A percentile compares a stretch with the other conserved stretches of the same genome.
phyloP scores from a whole-genome alignment of 2,888 invertebrate species.

The Lamellibrachia satsuma region DNA sequence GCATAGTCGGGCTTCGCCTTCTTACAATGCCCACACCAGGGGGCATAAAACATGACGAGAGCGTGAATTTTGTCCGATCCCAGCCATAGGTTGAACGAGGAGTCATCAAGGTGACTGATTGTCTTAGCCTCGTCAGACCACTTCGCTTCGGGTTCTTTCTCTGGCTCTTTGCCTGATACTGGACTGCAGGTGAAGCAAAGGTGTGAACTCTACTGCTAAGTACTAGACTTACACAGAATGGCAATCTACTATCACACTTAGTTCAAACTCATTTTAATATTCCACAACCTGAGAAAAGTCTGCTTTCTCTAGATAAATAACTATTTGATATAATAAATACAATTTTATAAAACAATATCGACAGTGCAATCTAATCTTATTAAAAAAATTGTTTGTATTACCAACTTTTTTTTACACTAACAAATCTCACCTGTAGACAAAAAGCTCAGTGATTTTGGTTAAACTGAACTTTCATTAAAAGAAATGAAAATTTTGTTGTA shows the following conservation, averaged over 20 bases:
- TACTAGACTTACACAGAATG: not conserved
- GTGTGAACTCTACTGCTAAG: not conserved
- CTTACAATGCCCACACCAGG: constrained; percentile 92
- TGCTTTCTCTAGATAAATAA: not conserved
- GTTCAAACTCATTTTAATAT: not conserved
- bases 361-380: no score
- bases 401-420: no score
- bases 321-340: not conserved
- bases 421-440: no score
- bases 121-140: not conserved
- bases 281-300: not conserved
- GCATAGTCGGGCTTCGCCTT: constrained; percentile 87
- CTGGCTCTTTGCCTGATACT: not conserved
- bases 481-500: no score
- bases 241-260: not conserved
- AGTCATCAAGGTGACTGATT: not conserved
- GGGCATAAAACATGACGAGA: constrained; percentile 90
- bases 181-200: not conserved
- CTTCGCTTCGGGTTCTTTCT: not conserved
- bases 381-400: no score
- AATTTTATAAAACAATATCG: not conserved
- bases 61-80: constrained; percentile 69
- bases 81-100: not conserved
- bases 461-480: no score
- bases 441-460: no score